These are phyloP conservation scores for Bradypodion ventrale DNA, from an alignment of 2,797 vertebrate genomes.

Conservation along the genomic window DNA sequence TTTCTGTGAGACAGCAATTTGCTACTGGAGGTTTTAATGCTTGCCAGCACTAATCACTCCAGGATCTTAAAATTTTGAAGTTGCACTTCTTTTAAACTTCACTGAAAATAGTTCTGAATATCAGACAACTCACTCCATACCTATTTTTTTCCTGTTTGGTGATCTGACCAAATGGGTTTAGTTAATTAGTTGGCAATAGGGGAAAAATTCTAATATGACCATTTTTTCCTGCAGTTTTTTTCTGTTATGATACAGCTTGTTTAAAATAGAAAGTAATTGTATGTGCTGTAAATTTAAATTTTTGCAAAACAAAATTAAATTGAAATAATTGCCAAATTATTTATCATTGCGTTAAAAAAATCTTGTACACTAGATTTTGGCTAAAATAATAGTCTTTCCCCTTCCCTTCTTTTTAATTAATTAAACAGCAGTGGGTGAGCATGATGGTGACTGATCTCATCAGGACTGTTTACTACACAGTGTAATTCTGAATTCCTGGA, in stretches of 20 bases:
- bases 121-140: conserved; percentile 36
- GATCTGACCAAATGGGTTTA: conserved; percentile 46
- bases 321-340: conserved; percentile 18
- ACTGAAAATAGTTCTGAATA: conserved; percentile 55
- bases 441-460: conserved; percentile 36
- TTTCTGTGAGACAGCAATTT: conserved; percentile 85
- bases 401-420: not conserved
- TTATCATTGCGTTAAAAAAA: conserved; percentile 6
- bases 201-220: conserved; percentile 48
- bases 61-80: conserved; percentile 72
- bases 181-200: conserved; percentile 61
- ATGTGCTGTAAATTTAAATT: conserved; percentile 45
- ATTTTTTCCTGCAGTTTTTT: conserved; percentile 48
- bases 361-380: conserved; percentile 52
- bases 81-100: conserved; percentile 40
- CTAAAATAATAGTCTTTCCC: conserved; percentile 45
- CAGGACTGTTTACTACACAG: conserved; percentile 46
- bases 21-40: conserved; percentile 82
- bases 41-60: conserved; percentile 82
- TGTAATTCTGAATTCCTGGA: conserved; percentile 71
- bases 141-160: conserved; percentile 10
- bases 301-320: conserved; percentile 40
- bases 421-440: not conserved
- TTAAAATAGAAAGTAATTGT: conserved; percentile 32
- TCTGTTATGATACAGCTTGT: conserved; percentile 29